These are phyloP conservation scores for Panthera tigris DNA, from an alignment of 2,113 vertebrate species.

Conservation along the genomic window DNA sequence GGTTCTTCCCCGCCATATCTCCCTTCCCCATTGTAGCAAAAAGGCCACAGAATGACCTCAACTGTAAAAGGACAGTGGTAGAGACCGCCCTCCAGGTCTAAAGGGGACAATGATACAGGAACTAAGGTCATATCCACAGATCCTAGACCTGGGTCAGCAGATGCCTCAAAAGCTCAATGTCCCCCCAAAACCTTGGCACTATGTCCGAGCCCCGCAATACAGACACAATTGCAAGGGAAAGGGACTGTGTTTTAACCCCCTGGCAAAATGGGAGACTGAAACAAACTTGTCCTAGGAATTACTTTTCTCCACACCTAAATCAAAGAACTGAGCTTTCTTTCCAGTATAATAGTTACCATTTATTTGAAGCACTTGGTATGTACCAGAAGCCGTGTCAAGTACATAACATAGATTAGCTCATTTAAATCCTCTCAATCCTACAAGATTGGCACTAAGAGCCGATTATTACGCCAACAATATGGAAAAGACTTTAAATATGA, in stretches of 20 bases:
- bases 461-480: not conserved
- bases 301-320: not conserved
- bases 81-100: not conserved
- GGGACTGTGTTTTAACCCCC: not conserved
- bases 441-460: not conserved
- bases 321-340: not conserved
- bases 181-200: not conserved
- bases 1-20: not conserved
- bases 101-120: not conserved
- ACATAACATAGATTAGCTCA: not conserved
- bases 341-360: not conserved
- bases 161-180: not conserved
- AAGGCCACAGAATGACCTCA: not conserved
- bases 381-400: not conserved
- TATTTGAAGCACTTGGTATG: not conserved
- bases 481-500: not conserved
- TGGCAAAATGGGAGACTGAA: not conserved
- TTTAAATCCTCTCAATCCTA: not conserved
- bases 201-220: no score
- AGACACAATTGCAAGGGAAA: not conserved
- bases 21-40: not conserved
- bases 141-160: not conserved
- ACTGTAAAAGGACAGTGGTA: not conserved
- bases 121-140: not conserved
- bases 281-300: not conserved